Evolutionary conservation across 1,140 invertebrate species (phyloP).

Genomic region (Heliconius eleuchia): DNA sequence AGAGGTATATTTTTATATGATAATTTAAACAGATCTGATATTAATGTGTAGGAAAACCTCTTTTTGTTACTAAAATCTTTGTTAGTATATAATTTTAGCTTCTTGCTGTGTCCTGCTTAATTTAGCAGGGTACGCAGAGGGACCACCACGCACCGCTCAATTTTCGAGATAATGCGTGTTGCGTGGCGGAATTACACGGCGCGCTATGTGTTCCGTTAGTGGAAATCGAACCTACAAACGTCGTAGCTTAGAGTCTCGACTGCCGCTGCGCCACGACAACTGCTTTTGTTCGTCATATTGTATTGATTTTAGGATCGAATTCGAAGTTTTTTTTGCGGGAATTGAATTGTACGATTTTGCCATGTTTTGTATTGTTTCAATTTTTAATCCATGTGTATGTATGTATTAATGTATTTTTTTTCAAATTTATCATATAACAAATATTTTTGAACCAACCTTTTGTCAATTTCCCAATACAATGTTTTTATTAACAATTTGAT

Average conservation of each 20-base stretch:
- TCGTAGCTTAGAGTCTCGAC: too few relatives aligned
- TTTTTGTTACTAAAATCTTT: not conserved
- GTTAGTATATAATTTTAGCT: too few relatives aligned
- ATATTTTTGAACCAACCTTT: not conserved
- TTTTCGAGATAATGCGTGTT: too few relatives aligned
- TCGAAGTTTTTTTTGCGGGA: not conserved
- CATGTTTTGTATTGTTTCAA: not conserved
- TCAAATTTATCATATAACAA: not conserved
- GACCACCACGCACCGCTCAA: too few relatives aligned
- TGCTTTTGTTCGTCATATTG: not conserved
- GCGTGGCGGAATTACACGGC: too few relatives aligned
- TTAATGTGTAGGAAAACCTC: not conserved
- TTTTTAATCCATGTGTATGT: not conserved
- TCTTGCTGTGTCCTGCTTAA: too few relatives aligned
- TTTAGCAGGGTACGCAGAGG: too few relatives aligned
- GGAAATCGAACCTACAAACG: too few relatives aligned
- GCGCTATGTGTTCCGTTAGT: too few relatives aligned
- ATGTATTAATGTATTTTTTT: constrained; percentile 1
- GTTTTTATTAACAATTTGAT: not conserved
- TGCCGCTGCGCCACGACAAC: not conserved
- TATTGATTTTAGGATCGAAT: not conserved
- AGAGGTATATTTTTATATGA: constrained; percentile 17
- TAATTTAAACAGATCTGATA: constrained; percentile 24
- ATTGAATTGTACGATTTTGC: not conserved
- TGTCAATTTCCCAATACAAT: constrained; percentile 1